Conservation (phyloP, 1,140 invertebrate genomes). For the Bombus confusus region DNA sequence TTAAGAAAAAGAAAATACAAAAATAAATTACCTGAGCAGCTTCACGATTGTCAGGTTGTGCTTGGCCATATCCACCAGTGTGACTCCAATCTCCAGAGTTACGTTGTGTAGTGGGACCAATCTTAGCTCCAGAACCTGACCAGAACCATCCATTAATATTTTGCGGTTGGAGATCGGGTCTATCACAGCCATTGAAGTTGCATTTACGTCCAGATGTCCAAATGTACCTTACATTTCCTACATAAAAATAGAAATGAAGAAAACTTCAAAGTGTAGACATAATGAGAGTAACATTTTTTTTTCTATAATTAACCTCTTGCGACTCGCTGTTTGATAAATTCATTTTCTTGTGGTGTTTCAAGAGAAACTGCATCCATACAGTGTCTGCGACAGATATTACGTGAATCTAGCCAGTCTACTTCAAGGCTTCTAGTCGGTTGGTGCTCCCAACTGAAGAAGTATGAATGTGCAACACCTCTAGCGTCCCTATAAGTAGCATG, state of each 20-base stretch:
- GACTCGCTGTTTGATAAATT: constrained; percentile 94
- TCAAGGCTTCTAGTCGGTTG: constrained; percentile 91
- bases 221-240: constrained; percentile 88
- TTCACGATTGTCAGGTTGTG: constrained; percentile 95
- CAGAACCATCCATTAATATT: constrained; percentile 97
- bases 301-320: constrained; percentile 82
- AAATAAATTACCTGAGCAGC: constrained; percentile 87
- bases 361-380: constrained; percentile 96
- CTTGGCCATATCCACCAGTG: constrained; percentile 92
- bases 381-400: constrained; percentile 95
- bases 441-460: constrained; percentile 97
- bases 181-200: constrained; percentile 95
- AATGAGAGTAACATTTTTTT: neutral
- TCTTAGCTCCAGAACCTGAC: constrained; percentile 94
- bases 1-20: neutral
- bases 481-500: constrained; percentile 93
- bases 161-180: constrained; percentile 92
- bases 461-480: constrained; percentile 92
- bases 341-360: constrained; percentile 95
- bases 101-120: constrained; percentile 92
- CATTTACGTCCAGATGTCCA: constrained; percentile 96
- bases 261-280: neutral
- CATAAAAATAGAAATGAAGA: neutral
- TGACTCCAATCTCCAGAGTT: constrained; percentile 94
- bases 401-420: constrained; percentile 94